Evolutionary conservation across 2,113 vertebrate genomes (phyloP), one percentile per base, ranked within the genome.

Genomic region (Nothoprocta perdicaria): DNA sequence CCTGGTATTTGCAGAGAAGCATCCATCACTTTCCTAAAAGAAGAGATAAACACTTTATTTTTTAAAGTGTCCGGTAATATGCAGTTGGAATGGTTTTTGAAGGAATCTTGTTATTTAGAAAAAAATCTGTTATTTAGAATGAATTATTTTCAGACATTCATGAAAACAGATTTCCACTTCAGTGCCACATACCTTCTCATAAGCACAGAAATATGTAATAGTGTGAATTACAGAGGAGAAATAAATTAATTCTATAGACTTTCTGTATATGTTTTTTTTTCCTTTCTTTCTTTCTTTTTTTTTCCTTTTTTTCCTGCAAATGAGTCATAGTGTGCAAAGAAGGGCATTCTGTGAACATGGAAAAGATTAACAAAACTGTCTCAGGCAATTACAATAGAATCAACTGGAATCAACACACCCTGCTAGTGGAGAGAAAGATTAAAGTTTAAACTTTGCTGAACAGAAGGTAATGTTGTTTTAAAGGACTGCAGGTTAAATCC

Each of bases 211-310:
- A 90, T 92, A 72, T 86, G 10, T 81, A 93, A 77, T 79, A 46
- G 41, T 73, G 62, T 72, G 73, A 96, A 69, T 95, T 85, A 89
- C 58, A 66, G 84, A 95, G 57, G 53, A 94, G 92, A 96, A 97
- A 95, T 84, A 95, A 95, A 84, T 91, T 73, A 31, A 79, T 93
- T 84, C 41, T 92, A n/a, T 81, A 78, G 85, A 90, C 50, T 57
- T 82, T 57, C 40, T 95, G 83, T 90, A 96, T 73, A 50, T 79
- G 92, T 93, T 46, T 78, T 93, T 95, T 95, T 84, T 97, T 97
- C 46, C 81, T 89, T 95, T 95, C 93, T 93, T 97, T 95, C 81
- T 48, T 48, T 46, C 17, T 46, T 46, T 46, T 46, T 46, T 22
- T 10, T 4, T 53, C 82, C 87, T 95, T 95, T 93, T 93, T 97